Base-by-base conservation (phyloP, 2,113 vertebrate genomes). In the Ahaetulla prasina region DNA sequence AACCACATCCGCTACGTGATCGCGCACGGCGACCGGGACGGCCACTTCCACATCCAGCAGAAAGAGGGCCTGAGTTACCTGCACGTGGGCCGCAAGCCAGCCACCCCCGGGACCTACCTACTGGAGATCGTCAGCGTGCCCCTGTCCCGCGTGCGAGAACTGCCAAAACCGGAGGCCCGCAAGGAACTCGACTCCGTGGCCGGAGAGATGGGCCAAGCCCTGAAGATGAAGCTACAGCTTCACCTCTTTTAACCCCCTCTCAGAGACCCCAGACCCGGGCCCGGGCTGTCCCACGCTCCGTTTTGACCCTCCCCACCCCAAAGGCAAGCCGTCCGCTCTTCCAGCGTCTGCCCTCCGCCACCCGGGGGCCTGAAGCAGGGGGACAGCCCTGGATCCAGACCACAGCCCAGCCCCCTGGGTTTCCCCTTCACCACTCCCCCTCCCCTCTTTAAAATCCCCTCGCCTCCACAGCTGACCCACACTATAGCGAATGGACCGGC, bases 171-270 rank as follows among this genome's bases (percentile, higher is more conserved):
- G 50, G 97, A 97, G 96, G 96, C 97, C 68, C 96, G 97, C 96
- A 98, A 99, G 91, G 98, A 99, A 96, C 97, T 93, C 96, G 96
- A 98, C 96, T 98, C 98, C 97, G 97, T 98, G 96, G 97, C 96
- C 47, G 98, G 98, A 50, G 98, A 98, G 92, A 96, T 98, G 86
- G 98, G 98, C 93, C 97, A 96, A 54, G 97, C 98, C 12, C 98
- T 99, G 96, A 96, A 97, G 96, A 98, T 99, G 97, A 99, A 98
- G 97, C 97, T 99, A 84, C 97, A 97, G 94, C 97, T 99, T 94
- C 98, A 98, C 94, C 98, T 99, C 97, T 98, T 98, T 96, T 99
- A 98, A 94, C 89, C 91, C 55, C 90, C 80, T 88, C 93, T 87
- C 89, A 95, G 94, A 88, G 54, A 68, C 89, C 87, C 53, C 92